Conservation (phyloP, 2,888 invertebrate genomes). For the Acholoe squamosa region DNA sequence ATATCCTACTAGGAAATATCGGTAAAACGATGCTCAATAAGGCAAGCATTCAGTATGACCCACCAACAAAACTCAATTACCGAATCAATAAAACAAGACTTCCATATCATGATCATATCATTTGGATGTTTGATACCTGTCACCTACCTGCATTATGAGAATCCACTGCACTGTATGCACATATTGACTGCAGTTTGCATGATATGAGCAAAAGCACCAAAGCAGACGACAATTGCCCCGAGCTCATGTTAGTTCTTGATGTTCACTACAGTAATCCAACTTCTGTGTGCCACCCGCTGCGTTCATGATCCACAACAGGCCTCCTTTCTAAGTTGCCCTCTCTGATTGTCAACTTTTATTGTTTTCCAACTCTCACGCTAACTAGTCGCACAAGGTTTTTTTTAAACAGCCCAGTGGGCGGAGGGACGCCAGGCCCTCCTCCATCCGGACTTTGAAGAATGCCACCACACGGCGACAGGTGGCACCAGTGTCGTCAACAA, state of each 20-base stretch:
- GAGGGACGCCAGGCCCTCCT: not conserved
- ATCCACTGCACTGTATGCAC: too few species aligned
- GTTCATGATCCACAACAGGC: not conserved
- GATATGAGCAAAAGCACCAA: too few species aligned
- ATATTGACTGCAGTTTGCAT: too few species aligned
- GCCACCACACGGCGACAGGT: slow-evolving; percentile 27
- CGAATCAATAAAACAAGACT: too few species aligned
- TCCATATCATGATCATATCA: too few species aligned
- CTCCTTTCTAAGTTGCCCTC: not conserved
- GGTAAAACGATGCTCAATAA: too few species aligned
- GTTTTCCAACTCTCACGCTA: not conserved
- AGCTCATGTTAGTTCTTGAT: not conserved
- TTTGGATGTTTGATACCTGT: too few species aligned
- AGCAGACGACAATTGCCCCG: too few species aligned
- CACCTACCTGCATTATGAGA: too few species aligned
- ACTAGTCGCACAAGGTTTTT: not conserved
- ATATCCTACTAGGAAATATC: too few species aligned
- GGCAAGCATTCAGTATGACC: too few species aligned
- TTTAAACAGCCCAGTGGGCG: not conserved
- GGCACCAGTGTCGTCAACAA: slow-evolving; percentile 3
- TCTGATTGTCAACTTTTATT: not conserved
- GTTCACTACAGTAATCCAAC: not conserved
- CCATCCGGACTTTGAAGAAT: not conserved
- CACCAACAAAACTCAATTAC: too few species aligned
- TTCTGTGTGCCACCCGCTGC: not conserved